Conservation (phyloP, 2,113 vertebrate species). For the Pungitius pungitius region DNA sequence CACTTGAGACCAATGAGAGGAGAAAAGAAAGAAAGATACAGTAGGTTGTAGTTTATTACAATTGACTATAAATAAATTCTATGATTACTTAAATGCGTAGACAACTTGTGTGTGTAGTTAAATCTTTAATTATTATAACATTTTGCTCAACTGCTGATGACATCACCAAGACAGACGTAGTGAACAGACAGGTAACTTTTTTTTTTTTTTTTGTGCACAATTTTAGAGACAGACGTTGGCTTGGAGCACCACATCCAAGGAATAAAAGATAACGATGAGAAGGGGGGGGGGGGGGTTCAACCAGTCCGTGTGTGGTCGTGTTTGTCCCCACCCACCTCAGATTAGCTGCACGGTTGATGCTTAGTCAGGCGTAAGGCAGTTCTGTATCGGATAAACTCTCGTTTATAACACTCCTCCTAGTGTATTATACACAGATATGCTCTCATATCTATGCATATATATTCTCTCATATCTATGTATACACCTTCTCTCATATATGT, state of each 20-base stretch:
- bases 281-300: background rate
- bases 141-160: background rate
- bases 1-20: background rate
- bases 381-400: background rate
- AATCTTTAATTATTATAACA: background rate
- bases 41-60: background rate
- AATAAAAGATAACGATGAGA: slow-evolving; percentile 13
- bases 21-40: background rate
- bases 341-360: slow-evolving; percentile 44
- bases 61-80: background rate
- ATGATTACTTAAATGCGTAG: background rate
- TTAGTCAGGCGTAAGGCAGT: slow-evolving; percentile 6
- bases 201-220: too few relatives aligned
- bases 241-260: background rate
- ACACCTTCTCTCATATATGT: background rate
- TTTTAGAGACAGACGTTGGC: too few relatives aligned
- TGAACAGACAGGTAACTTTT: too few relatives aligned
- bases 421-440: background rate
- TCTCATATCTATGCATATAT: slow-evolving; percentile 11
- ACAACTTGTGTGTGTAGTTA: too few relatives aligned
- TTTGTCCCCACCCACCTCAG: slow-evolving; percentile 48
- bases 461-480: background rate
- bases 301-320: slow-evolving; percentile 48
- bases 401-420: slow-evolving; percentile 1
- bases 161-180: too few relatives aligned